These are phyloP conservation scores for Grus americana DNA, from an alignment of 2,113 vertebrate genomes.

Conservation along the genomic window DNA sequence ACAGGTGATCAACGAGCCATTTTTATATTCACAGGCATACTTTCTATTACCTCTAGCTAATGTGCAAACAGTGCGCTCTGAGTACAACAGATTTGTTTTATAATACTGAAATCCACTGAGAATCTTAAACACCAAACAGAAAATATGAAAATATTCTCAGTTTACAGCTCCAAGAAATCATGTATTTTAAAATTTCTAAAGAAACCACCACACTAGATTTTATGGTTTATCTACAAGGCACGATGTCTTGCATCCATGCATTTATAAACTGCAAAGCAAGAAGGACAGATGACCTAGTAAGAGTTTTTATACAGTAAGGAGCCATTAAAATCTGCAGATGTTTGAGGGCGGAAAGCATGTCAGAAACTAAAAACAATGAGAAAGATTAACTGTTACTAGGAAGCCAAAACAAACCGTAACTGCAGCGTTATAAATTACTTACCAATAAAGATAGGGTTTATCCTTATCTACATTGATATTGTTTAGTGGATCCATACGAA, in stretches of 20 bases:
- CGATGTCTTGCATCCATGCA: not conserved
- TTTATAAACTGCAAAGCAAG: not conserved
- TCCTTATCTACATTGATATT: constrained; percentile 97
- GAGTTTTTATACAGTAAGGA: not conserved
- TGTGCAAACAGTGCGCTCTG: rapidly evolving
- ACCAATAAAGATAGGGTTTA: constrained; percentile 99
- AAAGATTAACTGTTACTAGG: not conserved
- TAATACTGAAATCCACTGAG: not conserved
- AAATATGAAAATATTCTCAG: not conserved
- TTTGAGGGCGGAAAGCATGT: not conserved
- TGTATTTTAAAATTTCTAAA: not conserved
- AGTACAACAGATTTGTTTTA: not conserved
- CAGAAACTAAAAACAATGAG: not conserved
- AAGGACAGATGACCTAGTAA: not conserved
- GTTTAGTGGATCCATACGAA: constrained; percentile 97
- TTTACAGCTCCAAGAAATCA: not conserved
- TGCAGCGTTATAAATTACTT: constrained; percentile 52
- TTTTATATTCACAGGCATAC: not conserved
- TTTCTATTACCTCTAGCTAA: not conserved
- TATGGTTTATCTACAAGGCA: not conserved
- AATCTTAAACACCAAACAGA: not conserved
- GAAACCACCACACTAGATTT: not conserved
- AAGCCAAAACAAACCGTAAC: not conserved
- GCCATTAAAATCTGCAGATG: not conserved
- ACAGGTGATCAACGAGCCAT: not conserved